A percentile compares a stretch with the other conserved stretches of the same genome.
phyloP scores from a whole-genome alignment of 2,113 vertebrate species.

The Podarcis muralis region DNA sequence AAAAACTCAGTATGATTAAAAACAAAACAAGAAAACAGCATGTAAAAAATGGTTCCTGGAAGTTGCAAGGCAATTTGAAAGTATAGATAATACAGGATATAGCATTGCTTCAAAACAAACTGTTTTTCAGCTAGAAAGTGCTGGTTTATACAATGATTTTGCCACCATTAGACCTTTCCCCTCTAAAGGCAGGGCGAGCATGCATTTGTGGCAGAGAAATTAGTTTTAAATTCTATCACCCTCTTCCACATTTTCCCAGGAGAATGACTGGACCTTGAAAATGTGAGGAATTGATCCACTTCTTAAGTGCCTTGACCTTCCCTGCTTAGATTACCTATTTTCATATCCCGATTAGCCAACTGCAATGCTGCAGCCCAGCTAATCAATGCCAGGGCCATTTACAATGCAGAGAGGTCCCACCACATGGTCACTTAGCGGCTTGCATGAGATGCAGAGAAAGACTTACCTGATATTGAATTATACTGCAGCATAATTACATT shows the following conservation, averaged over 20 bases:
- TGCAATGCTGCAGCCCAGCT: neutral
- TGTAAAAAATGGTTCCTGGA: conserved; percentile 43
- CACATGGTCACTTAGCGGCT: too few relatives aligned
- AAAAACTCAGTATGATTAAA: neutral
- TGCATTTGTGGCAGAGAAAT: neutral
- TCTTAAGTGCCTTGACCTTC: neutral
- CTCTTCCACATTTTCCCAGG: neutral
- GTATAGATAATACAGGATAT: conserved; percentile 8
- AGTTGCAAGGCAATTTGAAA: conserved; percentile 30
- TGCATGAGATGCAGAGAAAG: too few relatives aligned
- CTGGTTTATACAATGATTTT: too few relatives aligned
- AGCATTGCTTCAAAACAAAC: neutral
- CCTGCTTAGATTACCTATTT: neutral
- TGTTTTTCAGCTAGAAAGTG: too few relatives aligned
- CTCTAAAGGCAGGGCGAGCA: too few relatives aligned
- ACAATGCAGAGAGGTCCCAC: too few relatives aligned
- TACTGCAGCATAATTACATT: neutral
- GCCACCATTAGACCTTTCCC: too few relatives aligned
- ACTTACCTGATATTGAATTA: neutral
- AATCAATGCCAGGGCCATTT: too few relatives aligned
- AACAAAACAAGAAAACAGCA: conserved; percentile 20
- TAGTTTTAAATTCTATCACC: neutral
- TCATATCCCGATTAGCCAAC: neutral
- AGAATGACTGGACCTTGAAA: neutral
- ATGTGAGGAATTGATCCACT: neutral